Evolutionary conservation across 2,113 vertebrate genomes (phyloP).

Genomic region (Prietella phreatophila): DNA sequence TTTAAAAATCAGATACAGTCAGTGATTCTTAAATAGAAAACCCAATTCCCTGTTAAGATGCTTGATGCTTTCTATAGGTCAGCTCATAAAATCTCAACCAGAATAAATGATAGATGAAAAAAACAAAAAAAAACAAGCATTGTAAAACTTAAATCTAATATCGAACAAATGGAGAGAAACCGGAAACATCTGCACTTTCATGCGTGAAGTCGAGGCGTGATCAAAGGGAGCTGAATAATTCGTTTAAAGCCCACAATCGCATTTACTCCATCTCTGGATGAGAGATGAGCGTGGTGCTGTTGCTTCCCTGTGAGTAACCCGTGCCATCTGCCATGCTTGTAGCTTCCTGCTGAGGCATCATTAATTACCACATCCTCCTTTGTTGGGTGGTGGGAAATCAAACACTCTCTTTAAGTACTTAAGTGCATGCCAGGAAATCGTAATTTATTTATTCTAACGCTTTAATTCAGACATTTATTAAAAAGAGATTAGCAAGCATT

Average conservation of each 20-base stretch:
- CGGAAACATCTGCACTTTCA: slow-evolving; percentile 8
- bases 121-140: background rate
- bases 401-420: slow-evolving; percentile 59
- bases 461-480: slow-evolving; percentile 51
- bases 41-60: background rate
- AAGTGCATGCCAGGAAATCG: slow-evolving; percentile 55
- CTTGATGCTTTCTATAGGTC: background rate
- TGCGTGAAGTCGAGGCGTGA: slow-evolving; percentile 13
- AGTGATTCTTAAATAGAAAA: background rate
- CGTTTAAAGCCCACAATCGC: slow-evolving; percentile 41
- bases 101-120: background rate
- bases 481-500: slow-evolving; percentile 30
- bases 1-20: slow-evolving; percentile 10
- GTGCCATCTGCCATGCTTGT: slow-evolving; percentile 56
- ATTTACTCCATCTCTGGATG: slow-evolving; percentile 35
- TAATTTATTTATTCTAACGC: slow-evolving; percentile 50
- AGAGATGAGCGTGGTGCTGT: slow-evolving; percentile 46
- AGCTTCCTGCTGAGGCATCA: slow-evolving; percentile 56
- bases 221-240: slow-evolving; percentile 42
- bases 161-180: background rate
- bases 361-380: slow-evolving; percentile 60
- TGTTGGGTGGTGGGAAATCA: slow-evolving; percentile 53
- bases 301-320: slow-evolving; percentile 55
- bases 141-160: background rate
- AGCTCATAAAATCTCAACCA: background rate